A percentile compares a stretch with the other conserved stretches of the same genome.
phyloP scores from a whole-genome alignment of 1,140 invertebrate genomes.

The Hyles euphorbiae region DNA sequence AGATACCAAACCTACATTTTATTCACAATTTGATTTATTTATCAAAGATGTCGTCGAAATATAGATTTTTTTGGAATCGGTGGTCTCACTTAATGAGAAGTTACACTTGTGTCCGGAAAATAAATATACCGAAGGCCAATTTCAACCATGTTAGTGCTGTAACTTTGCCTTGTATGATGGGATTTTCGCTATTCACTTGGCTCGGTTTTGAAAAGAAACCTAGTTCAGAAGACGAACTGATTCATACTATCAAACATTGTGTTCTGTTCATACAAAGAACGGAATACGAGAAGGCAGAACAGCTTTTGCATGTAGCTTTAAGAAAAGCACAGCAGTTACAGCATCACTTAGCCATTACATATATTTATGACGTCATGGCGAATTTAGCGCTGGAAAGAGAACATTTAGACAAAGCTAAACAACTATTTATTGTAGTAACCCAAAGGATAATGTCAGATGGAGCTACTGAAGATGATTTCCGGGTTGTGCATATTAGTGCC shows the following conservation, averaged over 20 bases:
- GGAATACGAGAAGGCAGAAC: slow-evolving; percentile 88
- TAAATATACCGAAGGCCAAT: slow-evolving; percentile 10
- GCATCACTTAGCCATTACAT: slow-evolving; percentile 85
- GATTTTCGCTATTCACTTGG: slow-evolving; percentile 65
- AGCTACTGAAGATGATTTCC: slow-evolving; percentile 82
- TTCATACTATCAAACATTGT: slow-evolving; percentile 84
- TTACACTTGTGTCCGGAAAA: slow-evolving; percentile 13
- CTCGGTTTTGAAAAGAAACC: slow-evolving; percentile 71
- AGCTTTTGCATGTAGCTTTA: slow-evolving; percentile 88
- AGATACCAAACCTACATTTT: too few species aligned
- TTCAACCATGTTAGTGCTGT: slow-evolving; percentile 21
- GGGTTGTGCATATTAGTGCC: slow-evolving; percentile 80
- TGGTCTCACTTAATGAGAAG: slow-evolving; percentile 26
- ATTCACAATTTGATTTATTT: background rate
- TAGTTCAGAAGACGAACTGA: slow-evolving; percentile 81
- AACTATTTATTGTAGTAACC: slow-evolving; percentile 88
- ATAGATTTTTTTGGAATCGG: slow-evolving; percentile 31
- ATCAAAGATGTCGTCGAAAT: slow-evolving; percentile 34
- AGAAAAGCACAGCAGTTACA: slow-evolving; percentile 87
- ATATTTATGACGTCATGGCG: slow-evolving; percentile 93
- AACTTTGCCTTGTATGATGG: slow-evolving; percentile 38
- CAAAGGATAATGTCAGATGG: slow-evolving; percentile 84
- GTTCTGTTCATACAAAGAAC: slow-evolving; percentile 83
- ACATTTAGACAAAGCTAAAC: slow-evolving; percentile 88
- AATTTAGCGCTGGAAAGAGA: slow-evolving; percentile 88